Percentiles rank a stretch among this genome's conserved stretches.
Evolutionary conservation across 2,797 vertebrate genomes (phyloP).

Genomic region (Xerus rutilus): DNA sequence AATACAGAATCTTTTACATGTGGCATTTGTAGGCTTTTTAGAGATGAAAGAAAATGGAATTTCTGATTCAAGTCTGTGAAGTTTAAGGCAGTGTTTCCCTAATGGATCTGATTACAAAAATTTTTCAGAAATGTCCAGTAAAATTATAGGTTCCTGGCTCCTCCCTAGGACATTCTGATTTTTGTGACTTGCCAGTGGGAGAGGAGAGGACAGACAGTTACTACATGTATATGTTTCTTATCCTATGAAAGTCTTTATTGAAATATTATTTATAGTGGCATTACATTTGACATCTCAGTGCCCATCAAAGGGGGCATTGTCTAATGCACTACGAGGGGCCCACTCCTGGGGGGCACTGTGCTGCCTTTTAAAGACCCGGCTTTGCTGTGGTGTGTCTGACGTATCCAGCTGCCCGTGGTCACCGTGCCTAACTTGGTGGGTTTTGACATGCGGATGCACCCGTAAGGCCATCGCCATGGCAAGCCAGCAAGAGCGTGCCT

Average conservation of each 20-base stretch:
- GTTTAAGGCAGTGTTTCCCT: background rate
- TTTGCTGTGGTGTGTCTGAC: too few relatives aligned
- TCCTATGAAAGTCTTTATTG: background rate
- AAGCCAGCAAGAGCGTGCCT: too few relatives aligned
- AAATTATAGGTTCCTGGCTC: background rate
- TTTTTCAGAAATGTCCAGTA: background rate
- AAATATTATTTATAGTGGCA: background rate
- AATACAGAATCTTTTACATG: too few relatives aligned
- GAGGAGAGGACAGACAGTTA: accelerated
- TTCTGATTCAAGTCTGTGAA: background rate
- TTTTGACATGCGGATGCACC: too few relatives aligned
- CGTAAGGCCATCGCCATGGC: too few relatives aligned
- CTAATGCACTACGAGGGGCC: background rate
- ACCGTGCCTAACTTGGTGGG: too few relatives aligned
- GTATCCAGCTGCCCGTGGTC: too few relatives aligned
- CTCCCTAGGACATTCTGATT: background rate
- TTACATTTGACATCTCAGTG: background rate
- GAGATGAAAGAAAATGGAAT: background rate
- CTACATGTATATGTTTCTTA: background rate
- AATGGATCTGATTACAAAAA: background rate
- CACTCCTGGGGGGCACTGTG: background rate
- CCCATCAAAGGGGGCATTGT: background rate
- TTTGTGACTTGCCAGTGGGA: background rate
- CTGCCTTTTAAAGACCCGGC: background rate
- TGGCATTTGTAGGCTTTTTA: background rate